These are phyloP conservation scores for Dromas ardeola DNA, from an alignment of 2,113 vertebrate species.

Conservation along the genomic window DNA sequence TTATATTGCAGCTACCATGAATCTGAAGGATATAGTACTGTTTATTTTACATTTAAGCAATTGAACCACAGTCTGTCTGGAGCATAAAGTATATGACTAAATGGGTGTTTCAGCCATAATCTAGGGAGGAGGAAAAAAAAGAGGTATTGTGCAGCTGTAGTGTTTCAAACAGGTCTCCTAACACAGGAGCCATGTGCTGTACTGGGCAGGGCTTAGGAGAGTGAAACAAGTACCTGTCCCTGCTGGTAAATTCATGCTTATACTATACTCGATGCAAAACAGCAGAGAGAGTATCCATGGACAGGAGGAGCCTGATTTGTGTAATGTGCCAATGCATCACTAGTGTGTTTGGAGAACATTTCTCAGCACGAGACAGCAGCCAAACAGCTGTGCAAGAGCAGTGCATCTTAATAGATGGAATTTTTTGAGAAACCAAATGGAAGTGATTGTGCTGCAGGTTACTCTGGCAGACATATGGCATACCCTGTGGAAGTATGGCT, in stretches of 20 bases:
- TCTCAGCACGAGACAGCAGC: conserved; percentile 10
- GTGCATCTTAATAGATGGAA: background rate
- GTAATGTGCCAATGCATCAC: background rate
- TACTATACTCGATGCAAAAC: background rate
- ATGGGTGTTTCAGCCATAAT: background rate
- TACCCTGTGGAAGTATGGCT: background rate
- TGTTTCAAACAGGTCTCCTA: background rate
- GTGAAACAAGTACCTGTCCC: background rate
- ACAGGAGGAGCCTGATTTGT: background rate
- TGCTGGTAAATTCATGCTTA: background rate
- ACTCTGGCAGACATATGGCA: background rate
- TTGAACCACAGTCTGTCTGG: background rate
- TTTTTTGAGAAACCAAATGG: background rate
- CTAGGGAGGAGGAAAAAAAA: background rate
- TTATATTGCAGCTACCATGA: background rate
- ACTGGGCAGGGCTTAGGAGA: background rate
- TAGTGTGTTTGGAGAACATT: background rate
- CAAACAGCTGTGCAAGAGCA: conserved; percentile 1
- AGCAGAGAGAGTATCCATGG: background rate
- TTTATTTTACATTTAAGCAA: background rate
- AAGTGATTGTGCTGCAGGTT: background rate
- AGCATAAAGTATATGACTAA: background rate
- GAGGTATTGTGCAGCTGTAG: background rate
- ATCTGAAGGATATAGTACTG: background rate
- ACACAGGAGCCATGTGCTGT: background rate